Evolutionary conservation across 2,113 vertebrate species (phyloP), one percentile per base, ranked within the genome.

Genomic region (Pholis gunnellus): DNA sequence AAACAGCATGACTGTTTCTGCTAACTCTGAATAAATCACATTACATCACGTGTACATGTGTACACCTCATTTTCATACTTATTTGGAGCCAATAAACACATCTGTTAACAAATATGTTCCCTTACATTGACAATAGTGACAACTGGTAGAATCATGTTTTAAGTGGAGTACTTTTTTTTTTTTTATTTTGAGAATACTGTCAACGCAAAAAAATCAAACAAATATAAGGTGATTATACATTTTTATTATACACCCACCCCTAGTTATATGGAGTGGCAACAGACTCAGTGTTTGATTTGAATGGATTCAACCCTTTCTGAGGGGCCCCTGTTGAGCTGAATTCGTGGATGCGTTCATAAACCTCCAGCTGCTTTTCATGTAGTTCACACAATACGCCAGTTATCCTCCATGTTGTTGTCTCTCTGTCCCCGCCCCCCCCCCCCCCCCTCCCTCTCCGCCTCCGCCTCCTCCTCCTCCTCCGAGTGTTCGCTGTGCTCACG

Each of bases 401-500:
- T 84, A 20, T 3, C 76, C 65, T 56, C 57, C 44, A 48, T 70
- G 40, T 56, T 15, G 8, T 87, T 73, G 60, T 80, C 64, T 60
- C 3, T 27, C 29, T 6, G 25, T 50, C 54, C 42, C 31, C 31
- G 0, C 31, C 31, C 31, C 15, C 17, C 17, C 31, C 31, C 2
- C 31, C 31, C 31, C 15, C 17, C 17, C 15, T 42, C 29, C 2
- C 25, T 59, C 63, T 57, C 29, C 9, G 3, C 52, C 46, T 81
- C n/a, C n/a, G n/a, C n/a, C n/a, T n/a, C n/a, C 63, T 57, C 29
- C 9, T 2, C 52, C 46, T 81, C 25, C 59, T 75, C 29, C 36
- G 36, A 40, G n/a, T 83, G 71, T 80, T 46, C 2, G 25, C 27
- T 27, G 54, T 59, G 56, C 25, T 22, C 0, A 20, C 22, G 20